These are phyloP conservation scores for Phalangium opilio DNA, from an alignment of 2,888 invertebrate genomes.

Conservation along the genomic window DNA sequence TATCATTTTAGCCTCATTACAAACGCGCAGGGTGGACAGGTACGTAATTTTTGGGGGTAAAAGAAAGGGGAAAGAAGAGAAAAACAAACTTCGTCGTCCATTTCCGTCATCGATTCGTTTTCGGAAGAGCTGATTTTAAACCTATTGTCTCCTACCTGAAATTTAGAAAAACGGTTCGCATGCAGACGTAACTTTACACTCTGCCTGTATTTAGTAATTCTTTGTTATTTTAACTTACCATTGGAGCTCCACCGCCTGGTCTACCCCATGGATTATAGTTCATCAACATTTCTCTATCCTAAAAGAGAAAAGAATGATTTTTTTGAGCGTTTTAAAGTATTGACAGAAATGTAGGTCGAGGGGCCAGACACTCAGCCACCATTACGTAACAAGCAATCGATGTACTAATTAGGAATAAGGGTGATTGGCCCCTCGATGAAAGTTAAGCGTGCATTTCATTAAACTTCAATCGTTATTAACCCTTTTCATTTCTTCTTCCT, in stretches of 20 bases:
- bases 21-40: no score
- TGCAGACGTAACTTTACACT: background rate
- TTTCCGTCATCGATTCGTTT: background rate
- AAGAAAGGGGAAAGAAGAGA: no score
- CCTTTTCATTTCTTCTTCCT: slow-evolving; percentile 14
- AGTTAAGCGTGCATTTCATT: no score
- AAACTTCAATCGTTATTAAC: no score
- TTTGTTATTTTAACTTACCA: slow-evolving; percentile 17
- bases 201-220: background rate
- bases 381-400: no score
- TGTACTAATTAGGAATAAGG: no score
- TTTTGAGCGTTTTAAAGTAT: no score
- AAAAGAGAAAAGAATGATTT: no score
- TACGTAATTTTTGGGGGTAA: background rate
- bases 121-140: background rate
- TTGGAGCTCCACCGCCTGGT: slow-evolving; percentile 28
- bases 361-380: no score
- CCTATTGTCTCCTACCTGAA: background rate
- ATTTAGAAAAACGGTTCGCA: background rate
- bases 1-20: background rate
- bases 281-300: slow-evolving; percentile 26
- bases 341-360: no score
- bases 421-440: no score
- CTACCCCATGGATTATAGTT: slow-evolving; percentile 29
- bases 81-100: background rate